Percentiles rank a stretch among this genome's conserved stretches.
Evolutionary conservation across 1,140 invertebrate genomes (phyloP).

Genomic region (Cyrtorhinus lividipennis): DNA sequence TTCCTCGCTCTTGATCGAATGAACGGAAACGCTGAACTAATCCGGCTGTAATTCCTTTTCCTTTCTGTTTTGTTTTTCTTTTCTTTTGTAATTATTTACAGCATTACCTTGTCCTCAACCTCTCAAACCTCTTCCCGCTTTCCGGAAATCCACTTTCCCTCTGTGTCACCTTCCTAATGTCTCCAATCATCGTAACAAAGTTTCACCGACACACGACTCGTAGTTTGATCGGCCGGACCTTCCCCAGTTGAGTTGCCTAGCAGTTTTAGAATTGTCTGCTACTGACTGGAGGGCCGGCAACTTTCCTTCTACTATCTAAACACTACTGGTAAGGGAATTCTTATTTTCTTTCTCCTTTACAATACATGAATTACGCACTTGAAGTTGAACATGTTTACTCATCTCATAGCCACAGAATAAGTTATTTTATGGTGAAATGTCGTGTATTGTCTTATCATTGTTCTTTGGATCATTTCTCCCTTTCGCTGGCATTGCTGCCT

Average conservation of each 20-base stretch:
- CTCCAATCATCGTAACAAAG: background rate
- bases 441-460: no score
- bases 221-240: background rate
- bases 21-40: no score
- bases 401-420: no score
- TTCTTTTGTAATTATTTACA: slow-evolving; percentile 6
- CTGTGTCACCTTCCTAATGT: background rate
- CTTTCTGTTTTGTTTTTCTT: background rate
- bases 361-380: no score
- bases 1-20: no score
- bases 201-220: background rate
- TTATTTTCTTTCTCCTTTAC: background rate
- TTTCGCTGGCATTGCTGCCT: no score
- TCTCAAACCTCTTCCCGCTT: background rate
- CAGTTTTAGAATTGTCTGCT: background rate
- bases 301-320: background rate
- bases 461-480: no score
- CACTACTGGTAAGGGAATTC: slow-evolving; percentile 1
- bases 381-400: no score
- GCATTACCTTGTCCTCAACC: background rate
- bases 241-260: background rate
- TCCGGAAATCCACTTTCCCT: background rate
- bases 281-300: background rate
- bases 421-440: no score
- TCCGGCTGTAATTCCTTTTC: background rate